These are phyloP conservation scores for Aptenodytes forsteri DNA, from an alignment of 2,113 vertebrate genomes.

Conservation along the genomic window DNA sequence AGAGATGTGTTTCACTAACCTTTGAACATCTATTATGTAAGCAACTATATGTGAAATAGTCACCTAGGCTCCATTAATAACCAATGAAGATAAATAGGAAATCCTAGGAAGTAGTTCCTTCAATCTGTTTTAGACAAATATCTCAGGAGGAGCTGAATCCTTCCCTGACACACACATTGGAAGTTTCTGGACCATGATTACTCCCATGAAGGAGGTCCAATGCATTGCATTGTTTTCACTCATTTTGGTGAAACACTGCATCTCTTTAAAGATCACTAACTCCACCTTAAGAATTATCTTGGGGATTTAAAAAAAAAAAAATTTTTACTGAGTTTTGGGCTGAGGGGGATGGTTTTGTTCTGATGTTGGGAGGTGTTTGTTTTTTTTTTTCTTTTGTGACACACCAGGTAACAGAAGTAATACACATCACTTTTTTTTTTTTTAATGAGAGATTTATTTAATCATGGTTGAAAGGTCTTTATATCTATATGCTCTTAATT, in stretches of 20 bases:
- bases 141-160: not conserved
- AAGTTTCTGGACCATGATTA: not conserved
- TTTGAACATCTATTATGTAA: not conserved
- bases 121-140: not conserved
- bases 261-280: not conserved
- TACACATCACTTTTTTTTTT: not conserved
- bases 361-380: not conserved
- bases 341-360: not conserved
- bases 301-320: not conserved
- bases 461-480: not conserved
- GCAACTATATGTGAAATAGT: not conserved
- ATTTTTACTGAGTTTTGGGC: not conserved
- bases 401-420: not conserved
- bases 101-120: not conserved
- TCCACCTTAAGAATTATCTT: not conserved
- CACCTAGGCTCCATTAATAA: not conserved
- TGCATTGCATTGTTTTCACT: not conserved
- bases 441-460: not conserved
- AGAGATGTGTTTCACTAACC: not conserved
- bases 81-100: not conserved
- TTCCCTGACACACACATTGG: not conserved
- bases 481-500: not conserved
- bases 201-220: not conserved
- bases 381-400: not conserved
- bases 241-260: not conserved